A percentile compares a stretch with the other conserved stretches of the same genome.
Evolutionary conservation across 2,113 vertebrate genomes (phyloP).

Genomic region (Dasyornis broadbenti): DNA sequence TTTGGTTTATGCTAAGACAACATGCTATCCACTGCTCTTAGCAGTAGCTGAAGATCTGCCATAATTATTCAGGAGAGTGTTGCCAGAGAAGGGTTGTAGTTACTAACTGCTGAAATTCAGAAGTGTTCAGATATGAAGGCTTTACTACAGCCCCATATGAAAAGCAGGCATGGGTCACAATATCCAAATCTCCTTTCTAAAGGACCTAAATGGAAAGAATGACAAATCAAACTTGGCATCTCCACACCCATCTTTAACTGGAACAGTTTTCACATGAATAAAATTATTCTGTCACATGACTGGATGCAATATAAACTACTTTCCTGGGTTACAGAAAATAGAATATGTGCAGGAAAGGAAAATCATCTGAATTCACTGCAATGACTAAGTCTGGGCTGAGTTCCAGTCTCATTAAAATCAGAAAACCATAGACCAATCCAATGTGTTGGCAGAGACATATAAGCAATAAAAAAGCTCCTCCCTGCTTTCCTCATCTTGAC

Average conservation of each 20-base stretch:
- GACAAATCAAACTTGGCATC: neutral
- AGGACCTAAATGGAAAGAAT: neutral
- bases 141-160: neutral
- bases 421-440: conserved; percentile 21
- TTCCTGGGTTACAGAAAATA: conserved; percentile 20
- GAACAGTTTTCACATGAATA: neutral
- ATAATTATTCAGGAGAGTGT: neutral
- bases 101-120: neutral
- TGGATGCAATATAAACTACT: neutral
- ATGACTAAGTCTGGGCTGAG: conserved; percentile 18
- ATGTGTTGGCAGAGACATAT: conserved; percentile 7
- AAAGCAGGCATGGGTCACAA: neutral
- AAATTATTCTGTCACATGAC: neutral
- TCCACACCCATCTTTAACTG: neutral
- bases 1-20: neutral
- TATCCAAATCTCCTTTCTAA: neutral
- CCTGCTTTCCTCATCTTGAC: neutral
- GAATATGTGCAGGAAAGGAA: neutral
- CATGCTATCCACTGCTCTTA: neutral
- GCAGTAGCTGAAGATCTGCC: neutral
- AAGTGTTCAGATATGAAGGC: neutral
- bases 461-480: neutral
- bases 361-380: conserved; percentile 42
- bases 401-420: conserved; percentile 52
- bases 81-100: neutral